Evolutionary conservation across 2,888 invertebrate species (phyloP).

Genomic region (Epinotia nisella): DNA sequence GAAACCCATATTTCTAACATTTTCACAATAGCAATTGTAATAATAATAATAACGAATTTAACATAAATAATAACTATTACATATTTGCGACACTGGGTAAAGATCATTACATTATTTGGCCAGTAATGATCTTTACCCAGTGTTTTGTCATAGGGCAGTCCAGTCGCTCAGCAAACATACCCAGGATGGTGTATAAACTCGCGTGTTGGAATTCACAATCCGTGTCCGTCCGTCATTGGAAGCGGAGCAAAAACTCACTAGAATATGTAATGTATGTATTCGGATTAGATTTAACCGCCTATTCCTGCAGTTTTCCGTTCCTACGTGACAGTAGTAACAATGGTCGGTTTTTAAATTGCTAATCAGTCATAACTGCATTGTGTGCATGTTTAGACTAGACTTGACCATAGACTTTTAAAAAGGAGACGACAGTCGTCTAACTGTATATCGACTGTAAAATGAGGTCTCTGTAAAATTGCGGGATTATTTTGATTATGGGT

Average conservation of each 20-base stretch:
- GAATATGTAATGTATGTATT: conserved; percentile 53
- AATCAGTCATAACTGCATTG: conserved; percentile 29
- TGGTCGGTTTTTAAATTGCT: conserved; percentile 39
- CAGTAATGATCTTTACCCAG: too few species aligned
- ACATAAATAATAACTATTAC: too few species aligned
- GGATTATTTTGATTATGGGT: neutral
- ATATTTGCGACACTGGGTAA: too few species aligned
- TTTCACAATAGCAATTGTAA: too few species aligned
- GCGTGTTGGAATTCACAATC: conserved; percentile 36
- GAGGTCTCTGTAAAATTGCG: neutral
- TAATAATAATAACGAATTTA: too few species aligned
- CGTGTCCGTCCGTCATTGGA: conserved; percentile 24
- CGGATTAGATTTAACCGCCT: conserved; percentile 50
- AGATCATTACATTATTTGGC: too few species aligned
- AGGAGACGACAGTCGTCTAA: neutral
- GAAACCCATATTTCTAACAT: too few species aligned
- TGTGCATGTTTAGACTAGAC: conserved; percentile 23
- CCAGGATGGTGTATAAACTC: neutral
- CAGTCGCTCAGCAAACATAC: too few species aligned
- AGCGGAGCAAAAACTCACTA: conserved; percentile 45
- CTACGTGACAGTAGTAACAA: conserved; percentile 56
- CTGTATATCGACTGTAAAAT: neutral
- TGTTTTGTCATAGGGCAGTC: too few species aligned
- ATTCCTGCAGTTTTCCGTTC: conserved; percentile 45
- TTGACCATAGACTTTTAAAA: neutral